A percentile compares a stretch with the other conserved stretches of the same genome.
phyloP scores from a whole-genome alignment of 2,888 invertebrate genomes.

The Melanostoma mellinum region DNA sequence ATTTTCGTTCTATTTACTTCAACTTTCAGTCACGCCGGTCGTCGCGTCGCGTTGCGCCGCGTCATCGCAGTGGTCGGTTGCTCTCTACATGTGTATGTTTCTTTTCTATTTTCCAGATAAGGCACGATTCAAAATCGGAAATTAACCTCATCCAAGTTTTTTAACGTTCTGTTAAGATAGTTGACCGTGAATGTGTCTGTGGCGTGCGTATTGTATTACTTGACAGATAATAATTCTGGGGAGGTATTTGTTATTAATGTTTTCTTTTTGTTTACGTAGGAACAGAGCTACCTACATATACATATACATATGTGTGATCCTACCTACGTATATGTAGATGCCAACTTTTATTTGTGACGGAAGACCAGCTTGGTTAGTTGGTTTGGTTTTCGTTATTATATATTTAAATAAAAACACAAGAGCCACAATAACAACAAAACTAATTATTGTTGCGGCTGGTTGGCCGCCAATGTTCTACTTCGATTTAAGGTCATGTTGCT shows the following conservation, averaged over 20 bases:
- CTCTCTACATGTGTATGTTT: slow-evolving; percentile 12
- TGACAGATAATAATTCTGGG: slow-evolving; percentile 63
- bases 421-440: slow-evolving; percentile 25
- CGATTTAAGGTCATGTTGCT: slow-evolving; percentile 65
- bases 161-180: slow-evolving; percentile 22
- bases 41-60: slow-evolving; percentile 7
- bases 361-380: slow-evolving; percentile 9
- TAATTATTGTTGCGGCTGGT: slow-evolving; percentile 69
- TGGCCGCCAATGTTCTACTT: slow-evolving; percentile 72
- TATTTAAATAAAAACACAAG: slow-evolving; percentile 28
- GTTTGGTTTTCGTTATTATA: slow-evolving; percentile 36
- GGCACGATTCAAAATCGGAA: slow-evolving; percentile 68
- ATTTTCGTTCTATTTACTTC: slow-evolving; percentile 57
- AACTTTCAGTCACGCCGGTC: slow-evolving; percentile 15
- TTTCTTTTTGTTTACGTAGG: not conserved
- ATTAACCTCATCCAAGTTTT: slow-evolving; percentile 47
- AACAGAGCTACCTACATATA: too few species aligned
- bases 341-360: slow-evolving; percentile 21
- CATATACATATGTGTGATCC: too few species aligned
- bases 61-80: not conserved
- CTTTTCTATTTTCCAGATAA: slow-evolving; percentile 54
- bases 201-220: slow-evolving; percentile 50
- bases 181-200: slow-evolving; percentile 47
- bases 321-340: too few species aligned
- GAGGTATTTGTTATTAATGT: slow-evolving; percentile 22